These are phyloP conservation scores for Andrena minutula DNA, from an alignment of 2,888 invertebrate species.

Conservation along the genomic window DNA sequence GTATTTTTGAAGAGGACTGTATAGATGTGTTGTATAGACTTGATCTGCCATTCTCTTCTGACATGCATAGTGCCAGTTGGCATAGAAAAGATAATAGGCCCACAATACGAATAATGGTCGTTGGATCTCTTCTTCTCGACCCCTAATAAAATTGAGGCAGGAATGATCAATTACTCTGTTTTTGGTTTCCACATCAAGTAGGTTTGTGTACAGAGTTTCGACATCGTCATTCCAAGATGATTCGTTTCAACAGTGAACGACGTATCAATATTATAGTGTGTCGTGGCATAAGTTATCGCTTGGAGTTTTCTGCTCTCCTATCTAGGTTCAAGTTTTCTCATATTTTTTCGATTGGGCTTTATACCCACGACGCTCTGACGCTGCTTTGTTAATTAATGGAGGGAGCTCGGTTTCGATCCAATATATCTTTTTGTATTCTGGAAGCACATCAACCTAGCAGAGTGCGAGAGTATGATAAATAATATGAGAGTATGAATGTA, in stretches of 20 bases:
- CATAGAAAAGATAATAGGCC: conserved; percentile 28
- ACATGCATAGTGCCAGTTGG: neutral
- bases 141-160: conserved; percentile 3
- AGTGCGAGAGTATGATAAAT: no score
- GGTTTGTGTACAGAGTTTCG: neutral
- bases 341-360: no score
- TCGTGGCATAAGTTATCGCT: conserved; percentile 9
- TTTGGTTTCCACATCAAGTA: neutral
- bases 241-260: neutral
- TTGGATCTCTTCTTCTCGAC: conserved; percentile 7
- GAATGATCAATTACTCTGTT: neutral
- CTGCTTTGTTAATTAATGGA: neutral
- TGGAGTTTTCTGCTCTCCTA: neutral
- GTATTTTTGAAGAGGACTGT: neutral
- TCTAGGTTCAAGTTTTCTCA: neutral
- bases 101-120: conserved; percentile 27
- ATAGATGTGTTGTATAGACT: neutral
- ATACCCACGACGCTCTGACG: neutral
- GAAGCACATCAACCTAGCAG: no score
- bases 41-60: neutral
- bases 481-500: no score
- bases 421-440: neutral
- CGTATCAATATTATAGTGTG: neutral
- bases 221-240: neutral
- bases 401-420: neutral